phyloP scores from a whole-genome alignment of 2,888 invertebrate genomes.

The Brachypalpus laphriformis region DNA sequence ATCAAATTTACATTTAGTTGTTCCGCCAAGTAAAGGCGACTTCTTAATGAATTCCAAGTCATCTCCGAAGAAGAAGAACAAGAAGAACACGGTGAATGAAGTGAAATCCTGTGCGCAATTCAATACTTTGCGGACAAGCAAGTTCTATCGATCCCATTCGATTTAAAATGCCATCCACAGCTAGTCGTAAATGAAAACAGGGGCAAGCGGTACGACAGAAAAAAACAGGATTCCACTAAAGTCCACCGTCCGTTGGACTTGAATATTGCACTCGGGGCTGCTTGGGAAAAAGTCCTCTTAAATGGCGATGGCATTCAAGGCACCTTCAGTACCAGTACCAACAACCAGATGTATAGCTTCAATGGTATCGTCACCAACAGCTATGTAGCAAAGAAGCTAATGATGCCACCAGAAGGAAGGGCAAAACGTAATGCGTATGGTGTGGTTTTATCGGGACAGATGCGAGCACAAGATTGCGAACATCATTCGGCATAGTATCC shows the following conservation, averaged over 20 bases:
- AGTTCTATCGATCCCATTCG: slow-evolving; percentile 41
- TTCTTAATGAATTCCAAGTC: slow-evolving; percentile 14
- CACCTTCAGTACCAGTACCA: slow-evolving; percentile 22
- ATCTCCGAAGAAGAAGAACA: neutral
- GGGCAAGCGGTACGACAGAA: neutral
- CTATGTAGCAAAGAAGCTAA: slow-evolving; percentile 8
- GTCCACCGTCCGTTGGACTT: slow-evolving; percentile 53
- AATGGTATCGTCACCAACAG: slow-evolving; percentile 30
- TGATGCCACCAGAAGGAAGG: slow-evolving; percentile 26
- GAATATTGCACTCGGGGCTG: slow-evolving; percentile 23
- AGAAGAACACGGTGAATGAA: slow-evolving; percentile 10
- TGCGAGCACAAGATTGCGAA: slow-evolving; percentile 49
- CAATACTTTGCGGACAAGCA: slow-evolving; percentile 7
- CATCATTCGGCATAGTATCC: slow-evolving; percentile 15
- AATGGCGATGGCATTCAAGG: slow-evolving; percentile 31
- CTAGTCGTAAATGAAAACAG: slow-evolving; percentile 17
- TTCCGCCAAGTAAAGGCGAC: neutral
- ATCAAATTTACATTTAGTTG: neutral
- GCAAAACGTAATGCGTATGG: slow-evolving; percentile 15
- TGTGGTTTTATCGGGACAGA: slow-evolving; percentile 50
- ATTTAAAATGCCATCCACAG: slow-evolving; percentile 36
- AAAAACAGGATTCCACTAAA: slow-evolving; percentile 51
- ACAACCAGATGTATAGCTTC: slow-evolving; percentile 46
- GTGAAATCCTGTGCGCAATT: slow-evolving; percentile 8
- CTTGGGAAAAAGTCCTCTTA: slow-evolving; percentile 44